Conservation (phyloP, 2,113 vertebrate genomes). For the Corynorhinus townsendii region DNA sequence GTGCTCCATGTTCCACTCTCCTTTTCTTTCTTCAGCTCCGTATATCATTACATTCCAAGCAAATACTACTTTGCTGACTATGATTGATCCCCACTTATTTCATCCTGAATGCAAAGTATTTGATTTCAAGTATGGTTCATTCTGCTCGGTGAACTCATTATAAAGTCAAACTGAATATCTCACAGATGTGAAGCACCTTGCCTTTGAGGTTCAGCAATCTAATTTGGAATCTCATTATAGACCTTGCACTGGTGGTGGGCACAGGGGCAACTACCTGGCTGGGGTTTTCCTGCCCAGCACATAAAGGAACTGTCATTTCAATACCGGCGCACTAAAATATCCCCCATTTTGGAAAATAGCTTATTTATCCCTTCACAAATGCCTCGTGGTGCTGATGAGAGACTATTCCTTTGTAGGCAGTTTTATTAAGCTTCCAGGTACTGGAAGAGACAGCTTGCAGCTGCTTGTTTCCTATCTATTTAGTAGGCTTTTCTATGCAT, state of each 20-base stretch:
- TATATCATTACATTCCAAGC: constrained; percentile 65
- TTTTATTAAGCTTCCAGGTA: constrained; percentile 72
- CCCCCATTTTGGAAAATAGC: constrained; percentile 64
- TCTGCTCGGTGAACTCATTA: constrained; percentile 74
- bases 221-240: constrained; percentile 75
- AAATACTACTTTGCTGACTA: constrained; percentile 66
- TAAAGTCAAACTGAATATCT: constrained; percentile 69
- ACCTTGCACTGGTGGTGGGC: constrained; percentile 41
- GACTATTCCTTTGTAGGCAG: constrained; percentile 49
- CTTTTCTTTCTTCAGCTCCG: background rate
- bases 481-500: constrained; percentile 26
- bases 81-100: constrained; percentile 76
- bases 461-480: constrained; percentile 51
- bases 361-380: constrained; percentile 67
- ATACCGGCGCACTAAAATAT: constrained; percentile 41
- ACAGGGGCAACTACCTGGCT: constrained; percentile 46
- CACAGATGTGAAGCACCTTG: constrained; percentile 70
- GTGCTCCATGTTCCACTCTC: background rate
- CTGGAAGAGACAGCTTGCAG: constrained; percentile 61
- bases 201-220: constrained; percentile 70
- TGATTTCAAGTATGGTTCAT: constrained; percentile 73
- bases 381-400: constrained; percentile 62
- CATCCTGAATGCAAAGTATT: constrained; percentile 72
- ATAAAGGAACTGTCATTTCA: constrained; percentile 73
- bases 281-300: constrained; percentile 36